Evolutionary conservation across 2,113 vertebrate genomes (phyloP).

Genomic region (Natator depressus): DNA sequence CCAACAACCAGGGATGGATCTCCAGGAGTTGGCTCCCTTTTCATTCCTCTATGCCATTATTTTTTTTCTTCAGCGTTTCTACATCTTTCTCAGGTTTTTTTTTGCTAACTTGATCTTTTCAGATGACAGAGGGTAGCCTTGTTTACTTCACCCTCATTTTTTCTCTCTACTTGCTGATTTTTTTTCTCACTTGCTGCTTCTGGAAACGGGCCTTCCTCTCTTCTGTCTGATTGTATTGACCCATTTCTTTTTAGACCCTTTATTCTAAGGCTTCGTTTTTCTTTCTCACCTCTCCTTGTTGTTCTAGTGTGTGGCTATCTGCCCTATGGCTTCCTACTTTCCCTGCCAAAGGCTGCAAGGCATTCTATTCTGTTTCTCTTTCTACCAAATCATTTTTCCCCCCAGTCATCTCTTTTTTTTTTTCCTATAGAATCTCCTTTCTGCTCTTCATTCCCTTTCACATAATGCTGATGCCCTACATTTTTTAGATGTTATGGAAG

Average conservation of each 20-base stretch:
- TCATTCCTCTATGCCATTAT: not conserved
- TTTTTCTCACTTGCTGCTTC: not conserved
- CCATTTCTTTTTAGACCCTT: not conserved
- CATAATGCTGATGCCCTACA: not conserved
- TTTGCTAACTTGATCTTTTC: not conserved
- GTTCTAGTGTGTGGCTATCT: not conserved
- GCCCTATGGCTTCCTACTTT: not conserved
- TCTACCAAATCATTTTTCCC: not conserved
- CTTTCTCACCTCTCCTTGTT: not conserved
- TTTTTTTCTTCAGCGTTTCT: not conserved
- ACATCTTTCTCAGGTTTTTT: not conserved
- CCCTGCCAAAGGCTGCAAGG: not conserved
- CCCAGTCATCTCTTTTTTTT: not conserved
- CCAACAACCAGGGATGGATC: not conserved
- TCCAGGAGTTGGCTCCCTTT: not conserved
- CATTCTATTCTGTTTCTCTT: not conserved
- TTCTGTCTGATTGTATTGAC: not conserved
- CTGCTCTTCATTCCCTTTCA: not conserved
- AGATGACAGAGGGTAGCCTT: not conserved
- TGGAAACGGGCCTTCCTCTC: not conserved
- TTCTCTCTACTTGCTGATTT: not conserved
- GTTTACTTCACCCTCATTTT: not conserved
- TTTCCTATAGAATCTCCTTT: not conserved
- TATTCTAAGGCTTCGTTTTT: not conserved
- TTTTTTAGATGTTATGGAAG: not conserved